Percentiles rank a stretch among this genome's conserved stretches.
These are phyloP conservation scores for Chrysolophus pictus DNA, from an alignment of 2,797 vertebrate species.

Conservation along the genomic window DNA sequence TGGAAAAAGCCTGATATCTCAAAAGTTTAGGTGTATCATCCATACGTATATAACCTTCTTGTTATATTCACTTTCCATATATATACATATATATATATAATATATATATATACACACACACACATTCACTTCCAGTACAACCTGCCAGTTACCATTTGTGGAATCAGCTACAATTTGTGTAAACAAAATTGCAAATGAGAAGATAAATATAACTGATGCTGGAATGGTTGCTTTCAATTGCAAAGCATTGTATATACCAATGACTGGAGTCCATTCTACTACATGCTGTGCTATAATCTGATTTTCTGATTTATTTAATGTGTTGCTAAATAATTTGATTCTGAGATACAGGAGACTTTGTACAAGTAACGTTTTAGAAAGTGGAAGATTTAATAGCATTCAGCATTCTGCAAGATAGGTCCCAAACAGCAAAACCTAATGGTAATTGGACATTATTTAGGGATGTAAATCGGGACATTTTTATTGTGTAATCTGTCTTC, in stretches of 20 bases:
- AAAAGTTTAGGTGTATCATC: not conserved
- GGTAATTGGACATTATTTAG: constrained; percentile 43
- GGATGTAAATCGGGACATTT: not conserved
- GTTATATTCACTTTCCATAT: not conserved
- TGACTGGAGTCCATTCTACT: constrained; percentile 2
- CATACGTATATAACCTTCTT: rapidly evolving
- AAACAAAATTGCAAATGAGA: not conserved
- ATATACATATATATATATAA: not conserved
- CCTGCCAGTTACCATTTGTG: not conserved
- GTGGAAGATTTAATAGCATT: not conserved
- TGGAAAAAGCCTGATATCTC: not conserved
- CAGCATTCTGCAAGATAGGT: not conserved
- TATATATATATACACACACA: no score
- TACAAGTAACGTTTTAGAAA: not conserved
- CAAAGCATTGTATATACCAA: constrained; percentile 1
- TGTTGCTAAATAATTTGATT: constrained; percentile 23
- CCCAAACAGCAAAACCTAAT: not conserved
- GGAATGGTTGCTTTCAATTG: not conserved
- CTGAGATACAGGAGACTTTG: not conserved
- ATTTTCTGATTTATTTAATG: constrained; percentile 49
- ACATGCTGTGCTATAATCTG: not conserved
- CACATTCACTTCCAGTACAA: not conserved
- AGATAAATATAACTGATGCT: not conserved
- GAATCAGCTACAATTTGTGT: not conserved
- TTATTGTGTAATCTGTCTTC: constrained; percentile 40